A percentile compares a stretch with the other conserved stretches of the same genome.
These are phyloP conservation scores for Thecocarcelia acutangulata DNA, from an alignment of 2,888 invertebrate species.

Conservation along the genomic window DNA sequence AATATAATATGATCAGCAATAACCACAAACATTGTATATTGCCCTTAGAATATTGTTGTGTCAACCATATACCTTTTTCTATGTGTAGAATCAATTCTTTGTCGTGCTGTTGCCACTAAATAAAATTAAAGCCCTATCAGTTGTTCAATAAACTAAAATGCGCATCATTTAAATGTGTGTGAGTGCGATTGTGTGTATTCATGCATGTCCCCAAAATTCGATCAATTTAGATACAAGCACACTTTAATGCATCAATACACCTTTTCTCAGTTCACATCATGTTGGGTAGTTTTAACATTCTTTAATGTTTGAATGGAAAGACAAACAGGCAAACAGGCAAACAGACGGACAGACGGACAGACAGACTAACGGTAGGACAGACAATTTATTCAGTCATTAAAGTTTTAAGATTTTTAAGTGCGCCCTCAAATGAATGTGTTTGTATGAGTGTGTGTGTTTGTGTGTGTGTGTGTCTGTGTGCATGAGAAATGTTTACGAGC, in stretches of 20 bases:
- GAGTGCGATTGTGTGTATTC: constrained; percentile 34
- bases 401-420: constrained; percentile 34
- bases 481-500: constrained; percentile 54
- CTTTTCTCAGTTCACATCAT: constrained; percentile 29
- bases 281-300: not conserved
- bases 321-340: constrained; percentile 24
- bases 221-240: constrained; percentile 69
- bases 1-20: too few relatives aligned
- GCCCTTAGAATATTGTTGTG: too few relatives aligned
- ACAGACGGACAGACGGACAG: constrained; percentile 10
- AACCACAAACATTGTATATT: too few relatives aligned
- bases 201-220: constrained; percentile 70
- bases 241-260: constrained; percentile 66
- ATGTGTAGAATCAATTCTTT: constrained; percentile 13
- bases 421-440: not conserved
- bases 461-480: not conserved
- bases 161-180: not conserved
- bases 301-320: constrained; percentile 33
- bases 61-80: too few relatives aligned
- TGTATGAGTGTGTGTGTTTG: too few relatives aligned
- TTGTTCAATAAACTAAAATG: constrained; percentile 19
- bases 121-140: constrained; percentile 62
- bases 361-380: too few relatives aligned
- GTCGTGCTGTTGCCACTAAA: not conserved
- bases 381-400: constrained; percentile 47